Evolutionary conservation across 2,797 vertebrate genomes (phyloP).

Genomic region (Brachymystax lenok): DNA sequence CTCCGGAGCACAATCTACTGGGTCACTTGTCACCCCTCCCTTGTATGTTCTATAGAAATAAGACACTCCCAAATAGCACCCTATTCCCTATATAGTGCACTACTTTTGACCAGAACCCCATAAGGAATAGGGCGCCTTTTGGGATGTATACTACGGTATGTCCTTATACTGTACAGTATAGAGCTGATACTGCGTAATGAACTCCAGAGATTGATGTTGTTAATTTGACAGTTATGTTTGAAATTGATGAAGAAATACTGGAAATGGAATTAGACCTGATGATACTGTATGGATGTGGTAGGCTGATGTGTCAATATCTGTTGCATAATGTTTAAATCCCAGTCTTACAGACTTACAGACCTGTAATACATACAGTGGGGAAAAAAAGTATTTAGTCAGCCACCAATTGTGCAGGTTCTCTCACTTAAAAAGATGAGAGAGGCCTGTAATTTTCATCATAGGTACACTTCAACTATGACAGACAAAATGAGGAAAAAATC

Average conservation of each 20-base stretch:
- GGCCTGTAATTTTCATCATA: no score
- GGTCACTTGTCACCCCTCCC: background rate
- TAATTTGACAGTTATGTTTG: background rate
- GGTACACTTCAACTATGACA: no score
- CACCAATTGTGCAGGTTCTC: no score
- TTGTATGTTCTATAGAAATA: background rate
- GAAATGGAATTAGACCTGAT: no score
- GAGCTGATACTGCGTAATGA: background rate
- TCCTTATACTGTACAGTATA: background rate
- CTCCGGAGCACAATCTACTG: slow-evolving; percentile 11
- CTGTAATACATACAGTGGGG: background rate
- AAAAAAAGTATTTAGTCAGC: no score
- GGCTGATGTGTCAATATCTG: background rate
- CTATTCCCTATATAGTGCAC: background rate
- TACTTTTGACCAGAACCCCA: background rate
- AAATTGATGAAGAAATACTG: no score
- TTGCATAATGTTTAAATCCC: background rate
- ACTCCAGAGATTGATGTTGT: background rate
- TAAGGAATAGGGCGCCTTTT: no score
- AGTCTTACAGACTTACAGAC: background rate
- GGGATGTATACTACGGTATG: background rate
- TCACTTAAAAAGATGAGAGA: no score
- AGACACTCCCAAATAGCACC: background rate
- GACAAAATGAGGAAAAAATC: no score
- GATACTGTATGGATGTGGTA: background rate